Base-by-base conservation (phyloP, 2,888 invertebrate genomes). In the Caenorhabditis sp. region DNA sequence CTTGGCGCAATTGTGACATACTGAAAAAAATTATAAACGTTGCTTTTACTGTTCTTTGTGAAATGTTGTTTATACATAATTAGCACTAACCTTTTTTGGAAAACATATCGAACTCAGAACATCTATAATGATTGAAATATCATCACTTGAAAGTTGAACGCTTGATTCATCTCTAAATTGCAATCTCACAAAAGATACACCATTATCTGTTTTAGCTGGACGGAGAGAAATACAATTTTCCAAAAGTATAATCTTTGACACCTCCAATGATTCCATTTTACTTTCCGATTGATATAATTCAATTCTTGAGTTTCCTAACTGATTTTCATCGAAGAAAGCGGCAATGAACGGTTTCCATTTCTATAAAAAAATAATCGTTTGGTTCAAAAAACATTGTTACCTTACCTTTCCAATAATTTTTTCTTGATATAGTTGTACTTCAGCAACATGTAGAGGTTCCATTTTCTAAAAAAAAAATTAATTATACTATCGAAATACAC, bases 1-100 rank as follows among this genome's bases (percentile, higher is more conserved):
- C 76, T 69, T n/a, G 78, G 70, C 24, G 69, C 74, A 60, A 78
- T 69, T 21, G 75, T 76, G 19, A 78, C 78, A 68, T 78, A 78
- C 57, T 76, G 64, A 64, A 68, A 50, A 60, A 59, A 59, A 31
- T 66, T 62, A 50, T n/a, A n/a, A n/a, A n/a, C n/a, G n/a, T n/a
- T n/a, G n/a, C 14, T 61, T 19, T 24, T 36, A 14, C 37, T 37
- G 24, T 54, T 26, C 19, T 10, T 43, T 17, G 1, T n/a, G n/a
- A n/a, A n/a, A n/a, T n/a, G 10, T 14, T 27, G 51, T 19, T 51
- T 17, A 3, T 12, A 26, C 4, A 12, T 24, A n/a, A n/a, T 54
- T 21, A 21, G 1, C 8, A 37, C 5, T 23, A 26, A 73, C 73
- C 57, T 66, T 74, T 58, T 74, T 74, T 17, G 74, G 74, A 23